phyloP scores from a whole-genome alignment of 2,888 invertebrate genomes.

The Lamellibrachia satsuma region DNA sequence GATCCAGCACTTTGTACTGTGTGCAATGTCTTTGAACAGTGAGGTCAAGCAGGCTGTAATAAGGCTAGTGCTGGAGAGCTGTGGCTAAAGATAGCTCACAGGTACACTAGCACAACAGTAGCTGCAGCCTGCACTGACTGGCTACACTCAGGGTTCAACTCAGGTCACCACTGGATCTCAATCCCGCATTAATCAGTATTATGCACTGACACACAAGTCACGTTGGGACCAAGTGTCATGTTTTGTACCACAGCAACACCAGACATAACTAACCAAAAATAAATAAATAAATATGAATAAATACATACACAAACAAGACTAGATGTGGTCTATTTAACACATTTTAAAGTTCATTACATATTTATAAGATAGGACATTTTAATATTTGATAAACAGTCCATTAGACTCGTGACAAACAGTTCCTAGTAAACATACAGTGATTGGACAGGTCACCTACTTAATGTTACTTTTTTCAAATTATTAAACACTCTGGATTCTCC shows the following conservation, averaged over 20 bases:
- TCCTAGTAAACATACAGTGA: background rate
- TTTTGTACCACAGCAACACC: background rate
- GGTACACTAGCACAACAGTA: background rate
- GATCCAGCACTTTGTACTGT: background rate
- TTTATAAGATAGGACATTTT: background rate
- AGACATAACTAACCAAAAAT: background rate
- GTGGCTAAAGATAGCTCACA: background rate
- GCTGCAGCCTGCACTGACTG: background rate
- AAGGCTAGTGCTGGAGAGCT: background rate
- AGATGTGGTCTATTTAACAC: background rate
- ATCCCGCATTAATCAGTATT: background rate
- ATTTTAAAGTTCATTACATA: background rate
- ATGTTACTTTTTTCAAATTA: background rate
- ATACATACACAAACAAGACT: background rate
- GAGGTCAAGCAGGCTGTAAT: constrained; percentile 5
- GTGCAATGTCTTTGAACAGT: background rate
- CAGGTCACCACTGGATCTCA: background rate
- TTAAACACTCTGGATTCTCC: background rate
- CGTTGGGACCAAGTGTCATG: background rate
- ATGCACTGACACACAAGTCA: background rate
- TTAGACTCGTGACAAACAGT: background rate
- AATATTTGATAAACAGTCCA: background rate
- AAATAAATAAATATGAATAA: background rate
- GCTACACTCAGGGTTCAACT: background rate
- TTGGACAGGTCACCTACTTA: background rate